Evolutionary conservation across 2,113 vertebrate species (phyloP).

Genomic region (Platichthys stellatus): DNA sequence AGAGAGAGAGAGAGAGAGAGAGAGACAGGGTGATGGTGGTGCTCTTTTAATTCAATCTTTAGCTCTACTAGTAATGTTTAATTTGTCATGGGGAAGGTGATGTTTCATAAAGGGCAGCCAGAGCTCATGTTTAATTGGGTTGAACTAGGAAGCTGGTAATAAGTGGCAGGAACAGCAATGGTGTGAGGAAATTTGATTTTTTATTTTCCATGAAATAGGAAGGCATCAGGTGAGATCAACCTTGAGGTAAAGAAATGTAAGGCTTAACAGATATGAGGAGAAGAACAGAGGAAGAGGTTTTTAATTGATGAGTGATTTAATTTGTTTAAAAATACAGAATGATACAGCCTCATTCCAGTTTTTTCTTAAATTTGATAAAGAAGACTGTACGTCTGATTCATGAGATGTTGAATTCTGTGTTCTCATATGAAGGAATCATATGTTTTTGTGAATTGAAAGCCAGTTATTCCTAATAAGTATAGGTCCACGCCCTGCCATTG

Average conservation of each 20-base stretch:
- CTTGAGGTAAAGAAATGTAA: conserved; percentile 14
- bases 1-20: conserved; percentile 11
- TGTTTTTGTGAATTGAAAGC: no score
- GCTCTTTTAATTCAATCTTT: conserved; percentile 64
- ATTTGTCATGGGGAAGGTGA: conserved; percentile 69
- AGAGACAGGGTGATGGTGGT: neutral
- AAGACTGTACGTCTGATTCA: no score
- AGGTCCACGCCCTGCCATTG: no score
- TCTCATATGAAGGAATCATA: no score
- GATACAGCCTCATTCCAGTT: no score
- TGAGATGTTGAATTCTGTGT: no score
- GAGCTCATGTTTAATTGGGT: conserved; percentile 73
- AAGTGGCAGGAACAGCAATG: conserved; percentile 24
- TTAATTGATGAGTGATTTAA: neutral
- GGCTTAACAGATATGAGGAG: neutral
- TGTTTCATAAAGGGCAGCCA: conserved; percentile 69
- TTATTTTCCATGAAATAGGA: conserved; percentile 54
- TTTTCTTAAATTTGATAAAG: no score
- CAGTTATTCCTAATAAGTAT: no score
- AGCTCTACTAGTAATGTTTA: conserved; percentile 69
- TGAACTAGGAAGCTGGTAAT: conserved; percentile 49
- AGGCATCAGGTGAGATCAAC: conserved; percentile 21
- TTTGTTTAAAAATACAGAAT: neutral
- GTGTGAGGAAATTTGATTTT: conserved; percentile 40
- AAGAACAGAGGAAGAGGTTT: neutral